phyloP scores from a whole-genome alignment of 2,888 invertebrate genomes.

The Lasioglossum vierecki region DNA sequence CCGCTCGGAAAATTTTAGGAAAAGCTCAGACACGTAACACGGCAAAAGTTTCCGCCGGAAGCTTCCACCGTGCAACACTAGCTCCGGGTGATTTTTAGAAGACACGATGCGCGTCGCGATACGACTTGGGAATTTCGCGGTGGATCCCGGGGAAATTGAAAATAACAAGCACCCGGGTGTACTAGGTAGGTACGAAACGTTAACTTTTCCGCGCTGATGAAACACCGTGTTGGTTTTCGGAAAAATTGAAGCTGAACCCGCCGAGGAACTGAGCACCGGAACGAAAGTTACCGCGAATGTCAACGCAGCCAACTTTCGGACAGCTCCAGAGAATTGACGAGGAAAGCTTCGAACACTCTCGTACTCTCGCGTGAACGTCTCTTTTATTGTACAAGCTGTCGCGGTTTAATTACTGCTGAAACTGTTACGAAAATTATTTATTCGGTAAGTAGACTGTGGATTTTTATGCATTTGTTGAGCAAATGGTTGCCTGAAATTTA shows the following conservation, averaged over 20 bases:
- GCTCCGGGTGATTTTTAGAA: conserved; percentile 29
- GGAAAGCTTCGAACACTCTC: not conserved
- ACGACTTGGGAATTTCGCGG: conserved; percentile 5
- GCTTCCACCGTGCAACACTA: not conserved
- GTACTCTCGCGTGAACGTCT: not conserved
- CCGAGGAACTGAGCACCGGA: not conserved
- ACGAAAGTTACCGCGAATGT: not conserved
- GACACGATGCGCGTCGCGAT: not conserved
- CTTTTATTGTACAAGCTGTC: not conserved
- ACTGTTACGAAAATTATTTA: too few species aligned
- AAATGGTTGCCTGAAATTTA: too few species aligned
- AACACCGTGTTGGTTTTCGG: not conserved
- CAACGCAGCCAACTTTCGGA: not conserved
- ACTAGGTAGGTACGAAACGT: not conserved
- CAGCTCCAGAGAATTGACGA: not conserved
- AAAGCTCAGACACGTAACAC: conserved; percentile 33
- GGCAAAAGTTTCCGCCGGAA: conserved; percentile 32
- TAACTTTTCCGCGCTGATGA: conserved; percentile 9
- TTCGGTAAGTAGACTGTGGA: too few species aligned
- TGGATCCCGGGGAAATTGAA: conserved; percentile 28
- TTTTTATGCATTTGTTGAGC: too few species aligned
- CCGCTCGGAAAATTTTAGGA: conserved; percentile 33
- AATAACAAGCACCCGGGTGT: conserved; percentile 14
- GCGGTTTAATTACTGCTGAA: not conserved
- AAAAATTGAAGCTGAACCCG: not conserved